These are phyloP conservation scores for Dendroctonus valens DNA, from an alignment of 1,140 invertebrate species.

Conservation along the genomic window DNA sequence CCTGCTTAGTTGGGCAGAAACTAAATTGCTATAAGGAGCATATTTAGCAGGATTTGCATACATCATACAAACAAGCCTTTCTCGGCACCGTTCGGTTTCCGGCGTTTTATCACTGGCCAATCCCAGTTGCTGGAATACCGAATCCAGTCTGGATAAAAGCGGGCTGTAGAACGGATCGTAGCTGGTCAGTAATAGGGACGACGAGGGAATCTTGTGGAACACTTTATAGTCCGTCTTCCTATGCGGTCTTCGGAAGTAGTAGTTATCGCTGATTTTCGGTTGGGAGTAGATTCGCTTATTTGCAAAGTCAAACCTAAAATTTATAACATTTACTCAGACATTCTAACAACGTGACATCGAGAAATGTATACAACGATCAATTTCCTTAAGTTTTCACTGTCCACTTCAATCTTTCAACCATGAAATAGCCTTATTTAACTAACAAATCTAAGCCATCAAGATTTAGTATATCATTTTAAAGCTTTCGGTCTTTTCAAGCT, in stretches of 20 bases:
- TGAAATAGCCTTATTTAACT: no score
- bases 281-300: conserved; percentile 50
- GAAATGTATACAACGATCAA: no score
- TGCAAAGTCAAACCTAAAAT: conserved; percentile 55
- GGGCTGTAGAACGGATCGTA: conserved; percentile 87
- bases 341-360: no score
- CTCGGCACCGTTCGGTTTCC: conserved; percentile 69
- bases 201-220: conserved; percentile 81
- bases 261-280: conserved; percentile 53
- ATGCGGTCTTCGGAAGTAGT: conserved; percentile 52
- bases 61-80: conserved; percentile 80
- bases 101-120: conserved; percentile 51
- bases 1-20: conserved; percentile 82
- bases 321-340: background rate
- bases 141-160: conserved; percentile 73
- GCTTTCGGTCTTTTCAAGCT: no score
- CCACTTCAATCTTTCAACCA: no score
- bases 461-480: no score
- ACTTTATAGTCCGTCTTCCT: conserved; percentile 57
- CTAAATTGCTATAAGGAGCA: conserved; percentile 82
- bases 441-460: no score
- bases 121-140: conserved; percentile 76
- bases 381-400: no score
- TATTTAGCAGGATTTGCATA: conserved; percentile 81
- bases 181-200: conserved; percentile 75